A percentile compares a stretch with the other conserved stretches of the same genome.
Conservation (phyloP, 2,113 vertebrate species). For the Synodontis membranacea region DNA sequence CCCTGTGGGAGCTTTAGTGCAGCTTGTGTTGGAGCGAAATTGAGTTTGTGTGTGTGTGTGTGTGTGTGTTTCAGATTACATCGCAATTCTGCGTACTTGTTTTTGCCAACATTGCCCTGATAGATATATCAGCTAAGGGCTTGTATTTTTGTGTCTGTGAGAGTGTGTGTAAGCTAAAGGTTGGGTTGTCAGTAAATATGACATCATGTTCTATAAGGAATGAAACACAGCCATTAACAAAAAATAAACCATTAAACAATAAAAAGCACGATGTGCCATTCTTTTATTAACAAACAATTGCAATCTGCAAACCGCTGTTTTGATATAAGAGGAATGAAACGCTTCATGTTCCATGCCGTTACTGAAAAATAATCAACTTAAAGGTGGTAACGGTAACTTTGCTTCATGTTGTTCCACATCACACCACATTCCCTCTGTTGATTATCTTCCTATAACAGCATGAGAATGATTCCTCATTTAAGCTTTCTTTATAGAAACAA, state of each 20-base stretch:
- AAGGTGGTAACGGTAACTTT: neutral
- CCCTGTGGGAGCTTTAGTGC: slow-evolving; percentile 32
- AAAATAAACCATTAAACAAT: neutral
- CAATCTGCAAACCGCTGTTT: neutral
- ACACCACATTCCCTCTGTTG: neutral
- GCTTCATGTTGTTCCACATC: neutral
- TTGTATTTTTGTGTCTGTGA: neutral
- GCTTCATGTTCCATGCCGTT: neutral
- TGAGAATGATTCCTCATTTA: neutral
- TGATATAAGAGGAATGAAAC: neutral
- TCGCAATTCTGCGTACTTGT: slow-evolving; percentile 1
- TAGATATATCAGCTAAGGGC: neutral
- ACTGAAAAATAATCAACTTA: neutral
- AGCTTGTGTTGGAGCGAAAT: slow-evolving; percentile 7
- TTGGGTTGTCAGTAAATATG: neutral
- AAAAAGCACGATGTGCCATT: neutral
- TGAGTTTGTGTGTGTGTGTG: slow-evolving; percentile 20
- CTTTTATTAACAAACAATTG: neutral
- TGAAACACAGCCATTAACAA: neutral
- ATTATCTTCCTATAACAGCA: neutral
- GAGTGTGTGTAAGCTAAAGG: neutral
- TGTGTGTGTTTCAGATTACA: slow-evolving; percentile 27
- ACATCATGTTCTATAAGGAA: neutral
- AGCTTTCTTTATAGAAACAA: neutral
- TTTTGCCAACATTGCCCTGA: slow-evolving; percentile 1